phyloP scores from a whole-genome alignment of 2,888 invertebrate species.

The Leptopilina myrica region DNA sequence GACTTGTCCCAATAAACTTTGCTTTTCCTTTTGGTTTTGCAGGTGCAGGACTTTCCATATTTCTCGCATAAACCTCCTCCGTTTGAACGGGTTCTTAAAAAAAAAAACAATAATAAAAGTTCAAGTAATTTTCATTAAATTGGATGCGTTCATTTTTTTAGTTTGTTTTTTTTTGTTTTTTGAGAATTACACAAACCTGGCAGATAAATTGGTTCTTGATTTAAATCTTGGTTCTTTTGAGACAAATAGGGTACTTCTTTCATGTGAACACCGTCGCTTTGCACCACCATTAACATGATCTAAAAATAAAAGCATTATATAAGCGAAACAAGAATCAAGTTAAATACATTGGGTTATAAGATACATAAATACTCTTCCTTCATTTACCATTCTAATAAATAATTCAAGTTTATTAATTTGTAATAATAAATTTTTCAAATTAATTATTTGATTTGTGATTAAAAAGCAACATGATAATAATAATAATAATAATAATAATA shows the following conservation, averaged over 20 bases:
- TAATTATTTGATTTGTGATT: no score
- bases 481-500: no score
- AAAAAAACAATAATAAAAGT: conserved; percentile 13
- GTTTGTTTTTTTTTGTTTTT: no score
- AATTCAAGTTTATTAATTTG: not conserved
- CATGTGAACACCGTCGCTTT: conserved; percentile 69
- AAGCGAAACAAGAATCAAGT: conserved; percentile 48
- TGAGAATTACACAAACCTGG: not conserved
- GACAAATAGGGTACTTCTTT: conserved; percentile 68
- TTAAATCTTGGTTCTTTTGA: conserved; percentile 52
- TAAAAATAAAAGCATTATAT: conserved; percentile 61
- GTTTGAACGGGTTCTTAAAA: conserved; percentile 48
- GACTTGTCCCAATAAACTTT: conserved; percentile 77
- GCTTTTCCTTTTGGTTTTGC: conserved; percentile 77
- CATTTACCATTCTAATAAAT: not conserved
- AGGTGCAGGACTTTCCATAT: conserved; percentile 48
- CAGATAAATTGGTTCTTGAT: conserved; percentile 31
- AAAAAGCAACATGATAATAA: no score
- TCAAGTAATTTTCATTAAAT: not conserved
- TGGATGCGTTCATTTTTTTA: no score
- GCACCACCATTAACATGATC: conserved; percentile 74
- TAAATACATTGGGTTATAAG: conserved; percentile 55
- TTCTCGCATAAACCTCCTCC: conserved; percentile 44
- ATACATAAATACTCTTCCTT: conserved; percentile 12
- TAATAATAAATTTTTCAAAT: no score